Evolutionary conservation across 2,888 invertebrate genomes (phyloP), one percentile per base, ranked within the genome.

Genomic region (Xanthorhoe designata): DNA sequence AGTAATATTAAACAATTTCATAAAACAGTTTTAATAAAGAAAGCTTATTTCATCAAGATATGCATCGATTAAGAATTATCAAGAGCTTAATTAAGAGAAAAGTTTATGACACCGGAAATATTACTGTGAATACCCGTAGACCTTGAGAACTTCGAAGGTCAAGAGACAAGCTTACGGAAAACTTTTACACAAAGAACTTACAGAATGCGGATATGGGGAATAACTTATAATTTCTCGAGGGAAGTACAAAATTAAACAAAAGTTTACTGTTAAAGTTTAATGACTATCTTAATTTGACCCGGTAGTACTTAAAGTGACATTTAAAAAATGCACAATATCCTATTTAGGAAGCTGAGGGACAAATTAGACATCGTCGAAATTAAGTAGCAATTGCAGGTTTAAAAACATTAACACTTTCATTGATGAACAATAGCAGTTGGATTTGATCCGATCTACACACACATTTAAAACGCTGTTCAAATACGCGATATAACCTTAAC

Each of bases 131-230:
- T 63, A 63, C 59, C 32, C 29, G 49, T 42, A 49, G 63, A 53
- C 56, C 63, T 57, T 66, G 54, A 64, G 53, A 51, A 61, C 54
- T 65, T 49, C 47, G 57, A 71, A 71, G 71, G 67, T 67, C 54
- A 67, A 61, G 15, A 45, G 61, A 66, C 53, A 60, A 63, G 54
- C 56, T 64, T 65, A 69, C 70, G 61, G 50, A 61, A 62, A 64
- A 72, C 71, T 68, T 71, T 68, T 55, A 61, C 59, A 65, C 66
- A 61, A 66, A 66, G 60, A 59, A 65, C 57, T 66, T 61, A 54
- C 51, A 68, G 70, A 75, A 75, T 52, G 69, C 73, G 70, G 73
- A 73, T 63, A 62, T 56, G 60, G 66, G n/a, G 61, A 51, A 66
- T 66, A 56, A 63, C 10, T 55, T 60, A 64, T 61, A 61, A 72